Conservation (phyloP, 2,888 invertebrate species). For the Stenotaenia linearis region DNA sequence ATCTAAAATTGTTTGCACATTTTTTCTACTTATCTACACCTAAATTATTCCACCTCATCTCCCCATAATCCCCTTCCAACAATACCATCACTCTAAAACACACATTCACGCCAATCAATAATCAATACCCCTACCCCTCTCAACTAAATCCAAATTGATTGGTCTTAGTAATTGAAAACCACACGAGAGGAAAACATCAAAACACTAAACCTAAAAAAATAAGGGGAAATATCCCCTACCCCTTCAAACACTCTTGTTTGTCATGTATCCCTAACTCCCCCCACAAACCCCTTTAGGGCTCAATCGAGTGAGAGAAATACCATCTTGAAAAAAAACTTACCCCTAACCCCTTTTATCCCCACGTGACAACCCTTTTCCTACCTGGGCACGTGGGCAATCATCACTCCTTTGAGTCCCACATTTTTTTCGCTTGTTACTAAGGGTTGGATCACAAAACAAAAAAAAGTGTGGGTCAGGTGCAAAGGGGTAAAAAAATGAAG, state of each 20-base stretch:
- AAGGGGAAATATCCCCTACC: background rate
- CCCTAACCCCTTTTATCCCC: constrained; percentile 10
- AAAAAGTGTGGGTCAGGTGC: background rate
- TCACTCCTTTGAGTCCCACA: background rate
- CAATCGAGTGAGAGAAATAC: background rate
- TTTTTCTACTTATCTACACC: no score
- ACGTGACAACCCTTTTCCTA: background rate
- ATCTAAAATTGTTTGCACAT: no score
- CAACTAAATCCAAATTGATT: background rate
- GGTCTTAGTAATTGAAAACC: constrained; percentile 7
- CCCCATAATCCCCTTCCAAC: background rate
- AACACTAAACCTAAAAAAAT: background rate
- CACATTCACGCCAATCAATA: background rate
- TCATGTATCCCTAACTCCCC: constrained; percentile 3
- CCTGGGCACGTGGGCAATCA: background rate
- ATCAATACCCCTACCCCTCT: background rate
- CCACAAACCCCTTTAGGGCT: constrained; percentile 3
- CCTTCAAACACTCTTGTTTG: background rate
- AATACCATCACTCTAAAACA: background rate
- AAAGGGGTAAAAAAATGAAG: background rate
- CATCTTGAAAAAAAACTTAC: background rate
- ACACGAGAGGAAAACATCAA: background rate
- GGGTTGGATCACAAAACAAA: background rate
- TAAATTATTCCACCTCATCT: background rate
- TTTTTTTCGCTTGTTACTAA: background rate